Evolutionary conservation across 2,888 invertebrate genomes (phyloP).

Genomic region (Andrena haemorrhoa): DNA sequence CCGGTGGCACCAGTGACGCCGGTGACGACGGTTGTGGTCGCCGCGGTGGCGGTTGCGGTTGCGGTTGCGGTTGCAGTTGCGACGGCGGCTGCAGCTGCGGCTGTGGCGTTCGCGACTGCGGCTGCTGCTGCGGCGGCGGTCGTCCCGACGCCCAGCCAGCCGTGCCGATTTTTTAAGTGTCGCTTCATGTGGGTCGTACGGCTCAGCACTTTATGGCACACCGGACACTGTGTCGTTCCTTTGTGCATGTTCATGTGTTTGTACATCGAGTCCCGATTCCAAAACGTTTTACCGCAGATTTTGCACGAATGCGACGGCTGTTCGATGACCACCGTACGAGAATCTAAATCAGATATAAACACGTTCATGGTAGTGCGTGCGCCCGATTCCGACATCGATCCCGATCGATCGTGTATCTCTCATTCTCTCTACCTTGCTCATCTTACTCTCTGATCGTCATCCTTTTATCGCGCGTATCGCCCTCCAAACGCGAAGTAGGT

Average conservation of each 20-base stretch:
- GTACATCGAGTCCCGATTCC: slow-evolving; percentile 86
- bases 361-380: slow-evolving; percentile 63
- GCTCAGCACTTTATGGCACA: slow-evolving; percentile 85
- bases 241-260: slow-evolving; percentile 86
- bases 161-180: slow-evolving; percentile 84
- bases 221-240: slow-evolving; percentile 85
- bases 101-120: slow-evolving; percentile 62
- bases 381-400: slow-evolving; percentile 20
- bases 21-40: slow-evolving; percentile 72
- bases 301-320: slow-evolving; percentile 85
- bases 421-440: background rate
- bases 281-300: slow-evolving; percentile 85
- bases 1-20: slow-evolving; percentile 40
- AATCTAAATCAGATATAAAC: slow-evolving; percentile 84
- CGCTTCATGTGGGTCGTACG: slow-evolving; percentile 85
- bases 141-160: slow-evolving; percentile 81
- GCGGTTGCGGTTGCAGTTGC: slow-evolving; percentile 52
- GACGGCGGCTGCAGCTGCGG: slow-evolving; percentile 36
- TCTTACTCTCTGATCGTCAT: background rate
- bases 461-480: background rate
- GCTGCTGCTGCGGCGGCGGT: slow-evolving; percentile 69
- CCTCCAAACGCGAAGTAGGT: background rate
- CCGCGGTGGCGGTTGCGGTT: slow-evolving; percentile 45
- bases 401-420: slow-evolving; percentile 14
- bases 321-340: slow-evolving; percentile 84